These are phyloP conservation scores for Dasyurus viverrinus DNA, from an alignment of 2,113 vertebrate genomes.

Conservation along the genomic window DNA sequence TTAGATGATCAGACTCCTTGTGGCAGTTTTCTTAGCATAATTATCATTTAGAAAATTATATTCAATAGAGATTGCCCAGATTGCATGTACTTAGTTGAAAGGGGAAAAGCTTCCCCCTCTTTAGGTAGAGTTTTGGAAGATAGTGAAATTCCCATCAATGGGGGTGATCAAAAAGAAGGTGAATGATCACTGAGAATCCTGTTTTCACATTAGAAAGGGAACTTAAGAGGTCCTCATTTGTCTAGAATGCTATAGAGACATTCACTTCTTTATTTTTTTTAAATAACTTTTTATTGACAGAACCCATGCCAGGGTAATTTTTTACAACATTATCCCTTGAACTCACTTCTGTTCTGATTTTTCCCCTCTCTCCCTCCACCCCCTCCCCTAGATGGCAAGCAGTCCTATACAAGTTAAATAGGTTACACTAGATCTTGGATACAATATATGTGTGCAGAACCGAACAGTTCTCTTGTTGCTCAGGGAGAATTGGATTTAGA, in stretches of 20 bases:
- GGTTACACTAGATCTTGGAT: too few species aligned
- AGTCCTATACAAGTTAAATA: too few species aligned
- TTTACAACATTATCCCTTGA: too few species aligned
- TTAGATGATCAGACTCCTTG: not conserved
- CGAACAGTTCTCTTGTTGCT: too few species aligned
- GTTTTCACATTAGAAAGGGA: not conserved
- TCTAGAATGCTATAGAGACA: not conserved
- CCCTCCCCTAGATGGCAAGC: too few species aligned
- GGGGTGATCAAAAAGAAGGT: not conserved
- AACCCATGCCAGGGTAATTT: too few species aligned
- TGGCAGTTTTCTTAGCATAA: not conserved
- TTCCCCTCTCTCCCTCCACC: too few species aligned
- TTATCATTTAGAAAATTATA: not conserved
- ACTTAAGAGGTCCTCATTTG: not conserved
- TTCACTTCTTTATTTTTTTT: not conserved
- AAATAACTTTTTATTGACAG: too few species aligned
- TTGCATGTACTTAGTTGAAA: not conserved
- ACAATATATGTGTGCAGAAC: too few species aligned
- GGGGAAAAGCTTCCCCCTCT: not conserved
- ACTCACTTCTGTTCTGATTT: too few species aligned
- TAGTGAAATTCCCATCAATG: not conserved
- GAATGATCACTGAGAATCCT: not conserved
- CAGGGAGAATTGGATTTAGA: too few species aligned
- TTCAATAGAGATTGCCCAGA: not conserved
- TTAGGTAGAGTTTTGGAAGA: not conserved